Evolutionary conservation across 1,140 invertebrate genomes (phyloP), one percentile per base, ranked within the genome.

Genomic region (Bombus difficillimus): DNA sequence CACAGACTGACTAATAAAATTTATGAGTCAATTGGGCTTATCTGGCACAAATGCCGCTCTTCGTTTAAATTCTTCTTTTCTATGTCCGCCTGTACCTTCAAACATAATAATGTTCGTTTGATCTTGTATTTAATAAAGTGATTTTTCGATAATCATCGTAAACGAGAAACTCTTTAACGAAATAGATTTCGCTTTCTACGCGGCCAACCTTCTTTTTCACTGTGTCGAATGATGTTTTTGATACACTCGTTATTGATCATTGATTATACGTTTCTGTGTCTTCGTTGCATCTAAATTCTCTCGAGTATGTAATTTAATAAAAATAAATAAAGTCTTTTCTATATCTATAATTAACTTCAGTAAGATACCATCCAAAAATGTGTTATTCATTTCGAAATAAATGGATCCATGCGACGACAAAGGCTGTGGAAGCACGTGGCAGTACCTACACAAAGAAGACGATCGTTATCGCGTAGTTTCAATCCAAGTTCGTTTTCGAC

Each of bases 1-100:
- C 83, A 68, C 59, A 13, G 66, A 78, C 66, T 80, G 76, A 80
- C 83, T 85, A 85, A 85, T 79, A 71, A 84, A 71, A 71, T 85
- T 85, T 79, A 85, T 72, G 83, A 85, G 66, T 72, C 76, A 73
- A 80, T 72, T 85, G 76, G 28, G 25, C 76, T 85, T 85, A 80
- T 85, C 76, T 80, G 68, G n/a, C 18, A 10, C 76, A 39, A 62
- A 47, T 71, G 39, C 39, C 83, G 76, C 76, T 71, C 8, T 80
- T 79, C 83, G 76, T 72, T 85, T 72, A 79, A 78, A 3, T 47
- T 22, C 68, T 39, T 62, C 41, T 25, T 22, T 72, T 62, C 13
- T 62, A n/a, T 13, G 0, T 34, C 9, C 5, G 53, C 47, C 37
- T 34, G 10, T 39, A 57, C 34, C n/a, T 43, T 4, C n/a, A 59